Evolutionary conservation across 2,888 invertebrate genomes (phyloP).

Genomic region (Sminthurinus aureus): DNA sequence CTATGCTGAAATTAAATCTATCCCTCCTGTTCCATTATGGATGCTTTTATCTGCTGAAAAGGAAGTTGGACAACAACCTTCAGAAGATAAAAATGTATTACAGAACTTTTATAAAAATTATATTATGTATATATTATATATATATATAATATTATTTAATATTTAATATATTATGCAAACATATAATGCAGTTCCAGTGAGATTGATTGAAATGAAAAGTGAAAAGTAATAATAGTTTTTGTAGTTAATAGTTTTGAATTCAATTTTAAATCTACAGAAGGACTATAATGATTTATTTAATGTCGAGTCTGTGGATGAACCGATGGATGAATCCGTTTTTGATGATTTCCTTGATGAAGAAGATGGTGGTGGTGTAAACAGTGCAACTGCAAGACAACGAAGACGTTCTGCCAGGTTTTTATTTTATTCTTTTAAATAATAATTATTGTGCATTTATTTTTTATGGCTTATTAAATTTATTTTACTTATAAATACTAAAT

Average conservation of each 20-base stretch:
- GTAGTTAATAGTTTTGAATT: no score
- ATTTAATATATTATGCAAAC: no score
- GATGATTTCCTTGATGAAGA: slow-evolving; percentile 79
- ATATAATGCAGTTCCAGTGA: not conserved
- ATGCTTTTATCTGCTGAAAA: slow-evolving; percentile 94
- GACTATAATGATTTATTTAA: slow-evolving; percentile 93
- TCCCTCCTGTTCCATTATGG: slow-evolving; percentile 96
- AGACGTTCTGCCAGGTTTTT: slow-evolving; percentile 68
- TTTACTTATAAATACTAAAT: no score
- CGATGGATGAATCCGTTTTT: slow-evolving; percentile 68
- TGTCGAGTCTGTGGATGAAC: slow-evolving; percentile 76
- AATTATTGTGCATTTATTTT: no score
- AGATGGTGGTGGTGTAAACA: slow-evolving; percentile 63
- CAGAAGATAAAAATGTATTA: slow-evolving; percentile 56
- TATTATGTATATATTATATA: no score
- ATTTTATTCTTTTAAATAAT: not conserved
- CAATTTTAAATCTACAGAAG: slow-evolving; percentile 62
- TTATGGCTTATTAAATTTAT: no score
- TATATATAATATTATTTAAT: no score
- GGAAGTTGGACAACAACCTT: slow-evolving; percentile 67
- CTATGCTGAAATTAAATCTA: slow-evolving; percentile 96
- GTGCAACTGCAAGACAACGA: slow-evolving; percentile 63
- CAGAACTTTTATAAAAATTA: not conserved
- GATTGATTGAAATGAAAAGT: not conserved
- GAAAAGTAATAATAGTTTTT: no score